Evolutionary conservation across 2,113 vertebrate species (phyloP).

Genomic region (Clarias batrachus): DNA sequence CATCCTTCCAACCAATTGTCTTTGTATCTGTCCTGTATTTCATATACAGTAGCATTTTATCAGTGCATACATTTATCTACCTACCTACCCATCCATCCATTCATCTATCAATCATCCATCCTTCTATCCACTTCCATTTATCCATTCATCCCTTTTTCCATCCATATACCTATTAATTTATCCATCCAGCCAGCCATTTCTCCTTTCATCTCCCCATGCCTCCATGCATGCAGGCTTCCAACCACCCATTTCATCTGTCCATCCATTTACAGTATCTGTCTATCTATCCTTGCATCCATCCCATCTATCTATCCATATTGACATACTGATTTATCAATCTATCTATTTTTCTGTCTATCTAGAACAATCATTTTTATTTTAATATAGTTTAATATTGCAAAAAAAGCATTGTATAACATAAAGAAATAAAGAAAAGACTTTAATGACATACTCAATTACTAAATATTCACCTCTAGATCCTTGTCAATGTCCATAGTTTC

Average conservation of each 20-base stretch:
- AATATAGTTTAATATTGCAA: background rate
- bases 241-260: background rate
- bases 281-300: background rate
- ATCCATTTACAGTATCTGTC: background rate
- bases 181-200: background rate
- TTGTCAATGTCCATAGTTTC: slow-evolving; percentile 69
- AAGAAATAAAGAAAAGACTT: background rate
- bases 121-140: background rate
- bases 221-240: background rate
- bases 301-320: background rate
- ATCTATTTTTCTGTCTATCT: background rate
- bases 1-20: no score
- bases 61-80: background rate
- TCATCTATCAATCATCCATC: background rate
- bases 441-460: background rate
- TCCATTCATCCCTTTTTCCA: background rate
- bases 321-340: background rate
- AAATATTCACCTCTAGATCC: slow-evolving; percentile 75
- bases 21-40: no score
- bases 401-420: background rate
- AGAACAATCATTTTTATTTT: background rate
- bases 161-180: background rate
- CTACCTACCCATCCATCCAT: background rate
- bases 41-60: background rate
- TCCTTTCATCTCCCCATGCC: background rate